Base-by-base conservation (phyloP, 2,888 invertebrate species). In the Sialis lutaria region DNA sequence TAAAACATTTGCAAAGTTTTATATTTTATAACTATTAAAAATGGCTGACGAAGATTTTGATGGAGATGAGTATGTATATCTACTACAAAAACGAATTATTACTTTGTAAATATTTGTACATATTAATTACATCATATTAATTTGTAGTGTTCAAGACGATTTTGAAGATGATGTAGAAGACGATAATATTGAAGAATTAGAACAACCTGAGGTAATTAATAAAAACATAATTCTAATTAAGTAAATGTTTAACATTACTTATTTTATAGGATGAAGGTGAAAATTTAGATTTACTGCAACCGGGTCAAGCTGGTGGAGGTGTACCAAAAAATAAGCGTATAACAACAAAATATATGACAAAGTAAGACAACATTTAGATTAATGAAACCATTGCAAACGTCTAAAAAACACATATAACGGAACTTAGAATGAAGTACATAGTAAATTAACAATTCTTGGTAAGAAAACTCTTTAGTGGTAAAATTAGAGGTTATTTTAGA, bases 301-400 rank as follows among this genome's bases (percentile, higher is more conserved):
- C 85, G 1, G 85, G 84, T 0, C 83, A 83, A 60, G 81, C 80
- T 35, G 79, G 79, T 0, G 86, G 86, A 7, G 83, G 87, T 39
- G 87, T 87, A 0, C 82, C 85, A 37, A 87, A 87, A 62, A 76
- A 80, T 0, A 93, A 92, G 61, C 75, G 95, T 22, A 96, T 96
- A 43, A 98, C 98, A 1, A 96, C 97, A 0, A 83, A 88, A 57
- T 98, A 93, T 59, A 95, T 99, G 95, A 98, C 97, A 1, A 99
- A 98, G 74, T 79, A 70, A 54, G 22, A 22, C 22, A 22, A 22
- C 22, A 22, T 22, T 22, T 22, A 22, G 22, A 2, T 22, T 22
- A 22, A 22, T 22, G 2, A 22, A 22, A 22, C 22, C 22, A 4
- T 22, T 22, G 22, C 22, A 35, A 1, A 33, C 39, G 13, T 3